Conservation (phyloP, 2,113 vertebrate species). For the Osmerus mordax region DNA sequence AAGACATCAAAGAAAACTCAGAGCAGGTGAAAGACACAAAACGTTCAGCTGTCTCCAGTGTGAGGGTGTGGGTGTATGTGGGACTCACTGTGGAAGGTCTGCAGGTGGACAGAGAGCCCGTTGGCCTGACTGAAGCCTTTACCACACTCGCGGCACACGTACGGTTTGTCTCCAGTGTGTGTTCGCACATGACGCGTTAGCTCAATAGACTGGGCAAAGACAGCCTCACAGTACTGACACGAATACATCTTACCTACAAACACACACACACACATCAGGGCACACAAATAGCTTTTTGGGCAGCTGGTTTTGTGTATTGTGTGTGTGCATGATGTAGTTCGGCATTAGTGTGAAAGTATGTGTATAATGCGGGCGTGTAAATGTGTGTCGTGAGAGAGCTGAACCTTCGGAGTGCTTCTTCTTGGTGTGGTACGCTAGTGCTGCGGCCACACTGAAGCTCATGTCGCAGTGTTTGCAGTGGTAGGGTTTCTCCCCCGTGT, state of each 20-base stretch:
- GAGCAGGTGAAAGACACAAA: too few relatives aligned
- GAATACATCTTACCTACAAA: conserved; percentile 84
- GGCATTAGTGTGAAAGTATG: too few relatives aligned
- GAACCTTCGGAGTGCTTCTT: conserved; percentile 87
- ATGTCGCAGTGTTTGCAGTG: conserved; percentile 84
- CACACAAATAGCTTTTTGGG: not conserved
- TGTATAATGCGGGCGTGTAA: not conserved
- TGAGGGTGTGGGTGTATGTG: too few relatives aligned
- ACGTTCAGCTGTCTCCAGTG: too few relatives aligned
- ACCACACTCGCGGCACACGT: conserved; percentile 84
- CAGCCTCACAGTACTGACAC: conserved; percentile 84
- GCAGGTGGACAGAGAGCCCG: conserved; percentile 84
- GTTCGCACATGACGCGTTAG: conserved; percentile 83
- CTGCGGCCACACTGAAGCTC: conserved; percentile 84
- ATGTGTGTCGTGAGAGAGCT: not conserved
- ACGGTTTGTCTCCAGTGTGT: conserved; percentile 85
- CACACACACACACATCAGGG: not conserved
- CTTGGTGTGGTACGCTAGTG: conserved; percentile 88
- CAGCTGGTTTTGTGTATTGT: conserved; percentile 3
- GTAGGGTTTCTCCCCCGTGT: conserved; percentile 85
- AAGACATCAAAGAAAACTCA: too few relatives aligned
- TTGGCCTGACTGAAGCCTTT: conserved; percentile 90
- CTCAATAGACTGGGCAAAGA: conserved; percentile 88
- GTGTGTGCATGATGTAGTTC: not conserved
- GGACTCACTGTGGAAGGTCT: conserved; percentile 83